These are phyloP conservation scores for Leptopilina boulardi DNA, from an alignment of 1,140 invertebrate genomes.

Conservation along the genomic window DNA sequence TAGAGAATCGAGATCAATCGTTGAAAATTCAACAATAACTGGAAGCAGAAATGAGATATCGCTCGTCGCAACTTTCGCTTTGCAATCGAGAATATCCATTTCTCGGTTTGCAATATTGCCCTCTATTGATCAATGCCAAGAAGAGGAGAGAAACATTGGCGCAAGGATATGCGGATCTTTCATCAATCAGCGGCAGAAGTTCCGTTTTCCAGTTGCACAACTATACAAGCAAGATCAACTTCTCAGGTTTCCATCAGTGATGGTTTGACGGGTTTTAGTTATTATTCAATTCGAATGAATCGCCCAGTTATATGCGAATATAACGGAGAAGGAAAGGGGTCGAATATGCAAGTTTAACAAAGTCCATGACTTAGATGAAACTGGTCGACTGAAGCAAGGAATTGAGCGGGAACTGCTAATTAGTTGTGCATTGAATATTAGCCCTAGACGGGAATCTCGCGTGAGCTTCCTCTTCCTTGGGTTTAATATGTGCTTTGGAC, in stretches of 20 bases:
- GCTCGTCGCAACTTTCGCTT: not conserved
- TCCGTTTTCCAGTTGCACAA: constrained; percentile 1
- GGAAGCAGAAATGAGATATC: constrained; percentile 27
- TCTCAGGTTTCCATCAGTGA: constrained; percentile 19
- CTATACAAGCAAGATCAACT: constrained; percentile 19
- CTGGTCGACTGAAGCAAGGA: not conserved
- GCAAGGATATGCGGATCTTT: constrained; percentile 6
- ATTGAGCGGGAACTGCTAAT: not conserved
- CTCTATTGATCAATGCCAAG: constrained; percentile 25
- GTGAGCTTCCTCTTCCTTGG: constrained; percentile 32
- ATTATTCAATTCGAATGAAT: constrained; percentile 26
- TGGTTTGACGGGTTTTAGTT: constrained; percentile 17
- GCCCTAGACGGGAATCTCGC: constrained; percentile 10
- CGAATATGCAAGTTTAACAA: constrained; percentile 7
- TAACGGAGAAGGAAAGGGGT: no score
- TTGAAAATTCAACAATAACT: constrained; percentile 21
- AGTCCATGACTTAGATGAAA: constrained; percentile 27
- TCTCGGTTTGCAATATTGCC: constrained; percentile 3
- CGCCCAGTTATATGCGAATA: constrained; percentile 15
- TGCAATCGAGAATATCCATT: constrained; percentile 25
- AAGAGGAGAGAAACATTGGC: constrained; percentile 9
- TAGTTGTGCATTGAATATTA: constrained; percentile 30
- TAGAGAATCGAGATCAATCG: not conserved
- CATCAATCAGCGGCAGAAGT: not conserved
- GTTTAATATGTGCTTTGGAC: constrained; percentile 71